Percentiles rank a stretch among this genome's conserved stretches.
phyloP scores from a whole-genome alignment of 2,888 invertebrate genomes.

The Aspidiotus destructor region DNA sequence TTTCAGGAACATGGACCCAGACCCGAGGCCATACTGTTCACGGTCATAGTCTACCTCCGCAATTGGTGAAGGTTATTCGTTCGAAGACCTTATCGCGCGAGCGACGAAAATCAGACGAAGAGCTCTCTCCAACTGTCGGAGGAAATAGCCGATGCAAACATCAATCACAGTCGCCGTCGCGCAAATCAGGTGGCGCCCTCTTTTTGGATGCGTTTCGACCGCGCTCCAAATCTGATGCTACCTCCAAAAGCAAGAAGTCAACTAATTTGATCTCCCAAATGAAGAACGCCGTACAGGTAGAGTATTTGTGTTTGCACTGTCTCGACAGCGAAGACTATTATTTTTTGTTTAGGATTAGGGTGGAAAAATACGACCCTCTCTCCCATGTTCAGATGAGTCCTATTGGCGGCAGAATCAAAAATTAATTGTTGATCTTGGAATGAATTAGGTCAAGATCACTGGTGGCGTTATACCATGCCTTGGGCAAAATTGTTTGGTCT shows the following conservation, averaged over 20 bases:
- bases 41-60: constrained; percentile 17
- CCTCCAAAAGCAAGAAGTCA: constrained; percentile 46
- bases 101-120: constrained; percentile 37
- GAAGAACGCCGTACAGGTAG: constrained; percentile 71
- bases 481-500: too few relatives aligned
- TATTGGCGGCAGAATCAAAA: too few relatives aligned
- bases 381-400: too few relatives aligned
- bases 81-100: constrained; percentile 29
- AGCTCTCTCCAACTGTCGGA: constrained; percentile 34
- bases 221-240: constrained; percentile 65
- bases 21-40: constrained; percentile 22
- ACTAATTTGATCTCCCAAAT: constrained; percentile 70
- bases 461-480: too few relatives aligned
- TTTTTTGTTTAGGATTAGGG: too few relatives aligned
- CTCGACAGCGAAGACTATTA: too few relatives aligned
- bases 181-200: constrained; percentile 32
- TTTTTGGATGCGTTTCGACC: constrained; percentile 71
- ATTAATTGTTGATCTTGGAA: too few relatives aligned
- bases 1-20: constrained; percentile 24
- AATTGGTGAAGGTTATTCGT: constrained; percentile 16
- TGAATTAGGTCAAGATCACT: too few relatives aligned
- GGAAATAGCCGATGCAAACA: constrained; percentile 26
- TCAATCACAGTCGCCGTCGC: constrained; percentile 34
- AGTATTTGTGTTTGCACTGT: constrained; percentile 3
- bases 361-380: too few relatives aligned